These are phyloP conservation scores for Megalonaias nervosa DNA, from an alignment of 1,140 invertebrate genomes.

Conservation along the genomic window DNA sequence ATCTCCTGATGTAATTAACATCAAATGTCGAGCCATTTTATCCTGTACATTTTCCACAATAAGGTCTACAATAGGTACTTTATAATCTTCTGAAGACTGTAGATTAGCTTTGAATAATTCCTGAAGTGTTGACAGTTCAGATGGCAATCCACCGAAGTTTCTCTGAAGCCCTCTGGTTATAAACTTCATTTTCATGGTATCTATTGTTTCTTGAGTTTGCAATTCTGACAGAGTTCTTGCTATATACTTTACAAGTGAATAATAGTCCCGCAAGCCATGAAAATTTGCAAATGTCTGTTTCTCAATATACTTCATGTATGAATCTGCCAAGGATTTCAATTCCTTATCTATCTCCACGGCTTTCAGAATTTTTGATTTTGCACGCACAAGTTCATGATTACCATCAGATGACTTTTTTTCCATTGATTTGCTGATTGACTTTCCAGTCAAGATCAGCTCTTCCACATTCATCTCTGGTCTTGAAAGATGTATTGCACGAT, in stretches of 20 bases:
- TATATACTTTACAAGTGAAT: constrained; percentile 45
- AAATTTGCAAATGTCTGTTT: constrained; percentile 44
- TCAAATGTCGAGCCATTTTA: constrained; percentile 26
- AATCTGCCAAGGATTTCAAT: constrained; percentile 36
- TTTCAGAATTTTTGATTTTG: neutral
- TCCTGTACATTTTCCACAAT: constrained; percentile 34
- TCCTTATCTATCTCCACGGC: neutral
- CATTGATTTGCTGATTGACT: constrained; percentile 27
- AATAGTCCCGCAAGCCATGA: constrained; percentile 61
- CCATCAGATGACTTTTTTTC: neutral
- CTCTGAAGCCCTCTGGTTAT: constrained; percentile 34
- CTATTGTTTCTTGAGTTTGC: constrained; percentile 4
- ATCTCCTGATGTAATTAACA: constrained; percentile 29
- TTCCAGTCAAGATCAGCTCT: constrained; percentile 40
- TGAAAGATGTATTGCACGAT: constrained; percentile 47
- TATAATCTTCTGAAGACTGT: neutral
- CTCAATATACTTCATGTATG: constrained; percentile 37
- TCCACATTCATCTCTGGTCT: constrained; percentile 46
- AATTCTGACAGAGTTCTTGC: constrained; percentile 5
- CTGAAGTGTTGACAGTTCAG: constrained; percentile 15
- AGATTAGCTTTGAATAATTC: constrained; percentile 24
- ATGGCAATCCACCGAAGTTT: constrained; percentile 44
- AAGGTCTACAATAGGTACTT: constrained; percentile 16
- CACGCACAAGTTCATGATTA: too few relatives aligned
- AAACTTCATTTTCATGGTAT: constrained; percentile 13